A percentile compares a stretch with the other conserved stretches of the same genome.
Evolutionary conservation across 2,113 vertebrate genomes (phyloP).

Genomic region (human (Homo sapiens)): DNA sequence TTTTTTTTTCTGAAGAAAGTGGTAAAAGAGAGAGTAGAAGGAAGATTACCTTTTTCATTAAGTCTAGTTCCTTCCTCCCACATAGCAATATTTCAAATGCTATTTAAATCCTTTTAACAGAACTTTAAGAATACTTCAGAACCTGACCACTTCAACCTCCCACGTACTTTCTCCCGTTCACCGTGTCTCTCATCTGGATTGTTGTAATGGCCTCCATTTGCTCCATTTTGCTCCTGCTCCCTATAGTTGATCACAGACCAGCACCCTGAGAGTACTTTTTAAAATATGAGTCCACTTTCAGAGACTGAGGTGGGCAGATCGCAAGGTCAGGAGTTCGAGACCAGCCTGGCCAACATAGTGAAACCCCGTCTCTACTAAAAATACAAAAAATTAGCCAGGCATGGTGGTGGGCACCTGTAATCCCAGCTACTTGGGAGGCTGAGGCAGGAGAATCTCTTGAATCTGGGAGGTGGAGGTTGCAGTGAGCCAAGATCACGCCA

Average conservation of each 20-base stretch:
- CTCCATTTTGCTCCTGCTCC: neutral
- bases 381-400: too few relatives aligned
- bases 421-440: too few relatives aligned
- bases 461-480: too few relatives aligned
- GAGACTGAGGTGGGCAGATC: too few relatives aligned
- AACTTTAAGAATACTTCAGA: neutral
- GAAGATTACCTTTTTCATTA: neutral
- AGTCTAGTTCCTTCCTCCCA: neutral
- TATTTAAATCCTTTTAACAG: neutral
- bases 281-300: neutral
- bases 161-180: neutral
- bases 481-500: too few relatives aligned
- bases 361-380: too few relatives aligned
- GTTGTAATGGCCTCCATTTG: neutral
- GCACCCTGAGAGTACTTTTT: neutral
- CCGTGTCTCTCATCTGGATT: neutral
- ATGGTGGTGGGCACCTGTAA: too few relatives aligned
- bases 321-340: too few relatives aligned
- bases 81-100: neutral
- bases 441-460: too few relatives aligned
- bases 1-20: neutral
- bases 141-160: neutral
- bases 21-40: neutral
- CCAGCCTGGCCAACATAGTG: too few relatives aligned
- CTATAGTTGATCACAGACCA: neutral